phyloP scores from a whole-genome alignment of 2,888 invertebrate species.

The Stenoptilia bipunctidactyla region DNA sequence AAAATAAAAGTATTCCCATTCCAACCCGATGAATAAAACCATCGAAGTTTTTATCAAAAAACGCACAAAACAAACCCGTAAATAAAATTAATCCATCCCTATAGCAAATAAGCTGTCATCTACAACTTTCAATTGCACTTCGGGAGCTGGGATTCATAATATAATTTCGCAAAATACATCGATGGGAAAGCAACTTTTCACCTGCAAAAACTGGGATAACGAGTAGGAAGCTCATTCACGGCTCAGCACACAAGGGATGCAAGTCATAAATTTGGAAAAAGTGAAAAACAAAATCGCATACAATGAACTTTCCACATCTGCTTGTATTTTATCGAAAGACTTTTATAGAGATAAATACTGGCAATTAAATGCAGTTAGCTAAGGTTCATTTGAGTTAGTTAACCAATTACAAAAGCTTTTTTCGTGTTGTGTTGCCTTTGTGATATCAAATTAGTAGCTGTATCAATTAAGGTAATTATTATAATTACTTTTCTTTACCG shows the following conservation, averaged over 20 bases:
- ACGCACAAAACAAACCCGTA: too few species aligned
- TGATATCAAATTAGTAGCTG: too few species aligned
- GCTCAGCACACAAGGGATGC: conserved; percentile 33
- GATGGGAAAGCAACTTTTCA: conserved; percentile 20
- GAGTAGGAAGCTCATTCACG: conserved; percentile 35
- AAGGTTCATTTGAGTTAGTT: not conserved
- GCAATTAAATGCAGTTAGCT: conserved; percentile 1
- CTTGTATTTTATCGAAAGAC: not conserved
- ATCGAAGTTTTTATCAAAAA: too few species aligned
- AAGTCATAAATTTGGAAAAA: conserved; percentile 34
- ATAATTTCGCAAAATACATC: conserved; percentile 11
- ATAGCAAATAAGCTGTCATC: not conserved
- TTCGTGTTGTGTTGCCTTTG: too few species aligned
- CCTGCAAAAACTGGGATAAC: conserved; percentile 27
- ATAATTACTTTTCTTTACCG: too few species aligned
- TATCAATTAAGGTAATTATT: too few species aligned
- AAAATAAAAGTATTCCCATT: too few species aligned
- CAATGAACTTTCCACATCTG: conserved; percentile 10
- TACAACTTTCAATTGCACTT: conserved; percentile 1
- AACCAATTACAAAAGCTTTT: too few species aligned
- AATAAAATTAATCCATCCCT: too few species aligned
- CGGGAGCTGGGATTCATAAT: not conserved
- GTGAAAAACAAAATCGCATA: conserved; percentile 32
- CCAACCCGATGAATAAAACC: too few species aligned
- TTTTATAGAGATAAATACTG: conserved; percentile 1